A percentile compares a stretch with the other conserved stretches of the same genome.
These are phyloP conservation scores for Agrilus biguttatus DNA, from an alignment of 2,888 invertebrate species.

Conservation along the genomic window DNA sequence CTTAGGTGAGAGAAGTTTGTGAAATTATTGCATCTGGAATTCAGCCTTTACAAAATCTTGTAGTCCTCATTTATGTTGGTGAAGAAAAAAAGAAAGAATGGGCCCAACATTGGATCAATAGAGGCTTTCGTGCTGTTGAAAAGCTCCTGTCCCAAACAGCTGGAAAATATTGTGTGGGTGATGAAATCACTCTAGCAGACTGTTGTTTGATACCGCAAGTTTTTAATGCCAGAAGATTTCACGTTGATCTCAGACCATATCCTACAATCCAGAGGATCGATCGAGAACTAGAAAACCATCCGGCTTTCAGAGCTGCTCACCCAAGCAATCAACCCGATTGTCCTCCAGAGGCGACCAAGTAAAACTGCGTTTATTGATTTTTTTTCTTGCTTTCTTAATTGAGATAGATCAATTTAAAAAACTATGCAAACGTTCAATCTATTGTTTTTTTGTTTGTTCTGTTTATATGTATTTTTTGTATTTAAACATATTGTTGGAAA, in stretches of 20 bases:
- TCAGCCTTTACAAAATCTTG: conserved; percentile 89
- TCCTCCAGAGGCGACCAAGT: conserved; percentile 75
- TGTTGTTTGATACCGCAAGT: conserved; percentile 92
- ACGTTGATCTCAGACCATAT: conserved; percentile 78
- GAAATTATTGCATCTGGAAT: conserved; percentile 88
- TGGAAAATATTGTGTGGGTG: conserved; percentile 87
- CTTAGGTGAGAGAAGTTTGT: conserved; percentile 63
- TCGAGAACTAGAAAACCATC: conserved; percentile 71
- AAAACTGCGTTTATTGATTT: conserved; percentile 18
- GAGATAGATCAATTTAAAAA: too few relatives aligned
- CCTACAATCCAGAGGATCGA: conserved; percentile 82
- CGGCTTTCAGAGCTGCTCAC: conserved; percentile 83
- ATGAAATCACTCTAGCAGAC: conserved; percentile 87
- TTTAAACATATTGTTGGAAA: too few relatives aligned
- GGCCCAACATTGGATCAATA: conserved; percentile 85
- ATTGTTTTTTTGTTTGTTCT: too few relatives aligned
- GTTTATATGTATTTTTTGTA: too few relatives aligned
- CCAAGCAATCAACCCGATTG: conserved; percentile 90
- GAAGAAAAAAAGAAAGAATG: conserved; percentile 84
- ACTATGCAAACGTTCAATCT: too few relatives aligned
- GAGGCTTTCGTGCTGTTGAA: conserved; percentile 84
- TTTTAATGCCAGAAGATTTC: conserved; percentile 87
- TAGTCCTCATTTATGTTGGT: conserved; percentile 73
- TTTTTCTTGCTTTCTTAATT: background rate
- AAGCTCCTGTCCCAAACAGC: conserved; percentile 68